These are phyloP conservation scores for Malacoraja senta DNA, from an alignment of 2,797 vertebrate genomes.

Conservation along the genomic window DNA sequence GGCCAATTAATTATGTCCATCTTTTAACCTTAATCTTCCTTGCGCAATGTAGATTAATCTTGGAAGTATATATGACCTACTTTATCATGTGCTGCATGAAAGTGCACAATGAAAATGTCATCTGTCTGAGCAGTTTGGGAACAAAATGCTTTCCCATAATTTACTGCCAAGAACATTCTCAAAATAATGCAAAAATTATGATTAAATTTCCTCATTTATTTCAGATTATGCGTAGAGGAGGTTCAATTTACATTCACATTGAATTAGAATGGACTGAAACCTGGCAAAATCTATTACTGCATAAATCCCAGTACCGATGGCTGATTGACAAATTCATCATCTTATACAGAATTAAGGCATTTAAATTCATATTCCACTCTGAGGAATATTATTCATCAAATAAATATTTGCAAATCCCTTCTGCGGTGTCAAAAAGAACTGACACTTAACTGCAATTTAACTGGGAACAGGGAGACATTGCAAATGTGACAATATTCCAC, in stretches of 20 bases:
- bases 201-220: conserved; percentile 27
- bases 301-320: neutral
- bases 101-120: neutral
- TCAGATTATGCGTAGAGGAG: conserved; percentile 30
- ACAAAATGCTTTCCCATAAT: neutral
- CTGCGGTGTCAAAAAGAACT: neutral
- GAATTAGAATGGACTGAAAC: conserved; percentile 28
- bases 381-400: conserved; percentile 20
- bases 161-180: neutral
- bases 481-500: neutral
- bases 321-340: conserved; percentile 15
- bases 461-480: neutral
- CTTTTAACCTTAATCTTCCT: conserved; percentile 27
- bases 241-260: conserved; percentile 22
- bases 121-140: conserved; percentile 10
- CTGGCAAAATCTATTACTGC: neutral
- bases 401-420: conserved; percentile 24
- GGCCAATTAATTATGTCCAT: conserved; percentile 29
- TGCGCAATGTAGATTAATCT: conserved; percentile 20
- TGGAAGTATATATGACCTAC: conserved; percentile 8
- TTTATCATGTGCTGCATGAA: neutral
- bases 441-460: neutral
- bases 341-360: neutral
- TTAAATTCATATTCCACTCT: conserved; percentile 21
- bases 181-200: neutral